Conservation (phyloP, 23 tunicate species). For the Trididemnum nubilum region DNA sequence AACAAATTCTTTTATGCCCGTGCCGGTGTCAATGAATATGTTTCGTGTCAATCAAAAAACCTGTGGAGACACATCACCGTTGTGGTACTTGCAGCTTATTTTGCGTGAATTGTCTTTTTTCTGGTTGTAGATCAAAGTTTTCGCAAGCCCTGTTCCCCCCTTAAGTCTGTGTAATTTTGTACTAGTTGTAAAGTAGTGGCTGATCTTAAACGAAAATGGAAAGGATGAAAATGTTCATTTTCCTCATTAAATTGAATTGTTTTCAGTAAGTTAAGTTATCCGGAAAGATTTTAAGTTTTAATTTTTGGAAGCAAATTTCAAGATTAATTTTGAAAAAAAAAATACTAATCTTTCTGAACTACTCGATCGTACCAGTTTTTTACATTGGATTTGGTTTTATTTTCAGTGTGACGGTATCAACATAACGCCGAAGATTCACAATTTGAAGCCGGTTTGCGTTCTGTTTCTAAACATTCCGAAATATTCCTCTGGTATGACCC, state of each 20-base stretch:
- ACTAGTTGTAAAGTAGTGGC: no score
- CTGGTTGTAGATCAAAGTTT: no score
- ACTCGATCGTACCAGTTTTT: not conserved
- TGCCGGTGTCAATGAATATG: conserved; percentile 70
- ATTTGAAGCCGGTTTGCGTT: conserved; percentile 77
- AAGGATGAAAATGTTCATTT: no score
- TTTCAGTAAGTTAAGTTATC: no score
- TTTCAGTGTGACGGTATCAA: conserved; percentile 83
- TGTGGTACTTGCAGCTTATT: conserved; percentile 24
- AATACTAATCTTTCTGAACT: no score
- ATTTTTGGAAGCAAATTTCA: no score
- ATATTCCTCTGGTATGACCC: conserved; percentile 66
- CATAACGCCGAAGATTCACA: conserved; percentile 69
- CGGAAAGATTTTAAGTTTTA: no score
- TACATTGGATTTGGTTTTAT: not conserved
- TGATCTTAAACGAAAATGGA: no score
- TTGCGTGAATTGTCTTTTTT: not conserved
- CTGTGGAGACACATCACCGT: conserved; percentile 64
- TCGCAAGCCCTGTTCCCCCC: no score
- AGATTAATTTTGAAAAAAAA: no score
- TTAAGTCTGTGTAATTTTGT: no score
- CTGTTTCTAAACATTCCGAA: conserved; percentile 90
- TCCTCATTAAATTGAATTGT: no score
- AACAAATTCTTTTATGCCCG: conserved; percentile 87
- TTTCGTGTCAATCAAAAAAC: conserved; percentile 65